Conservation (phyloP, 2,888 invertebrate genomes). For the Drosophila recens region DNA sequence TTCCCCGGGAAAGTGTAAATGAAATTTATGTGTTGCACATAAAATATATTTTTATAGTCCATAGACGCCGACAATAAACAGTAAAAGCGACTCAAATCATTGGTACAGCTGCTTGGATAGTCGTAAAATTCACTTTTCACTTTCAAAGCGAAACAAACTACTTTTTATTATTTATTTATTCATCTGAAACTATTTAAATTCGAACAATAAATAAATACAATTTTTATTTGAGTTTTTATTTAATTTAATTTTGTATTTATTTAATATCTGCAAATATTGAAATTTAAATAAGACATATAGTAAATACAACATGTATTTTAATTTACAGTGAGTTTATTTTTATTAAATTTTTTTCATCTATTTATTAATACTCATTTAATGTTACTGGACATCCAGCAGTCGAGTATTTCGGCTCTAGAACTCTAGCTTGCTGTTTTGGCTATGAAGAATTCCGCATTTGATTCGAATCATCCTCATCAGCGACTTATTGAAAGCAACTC, state of each 20-base stretch:
- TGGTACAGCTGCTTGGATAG: slow-evolving; percentile 50
- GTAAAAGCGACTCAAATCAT: slow-evolving; percentile 54
- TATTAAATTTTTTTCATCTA: too few relatives aligned
- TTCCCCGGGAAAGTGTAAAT: slow-evolving; percentile 19
- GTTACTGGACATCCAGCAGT: background rate
- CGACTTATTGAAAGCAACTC: slow-evolving; percentile 1
- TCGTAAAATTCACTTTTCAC: slow-evolving; percentile 63
- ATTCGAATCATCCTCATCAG: background rate
- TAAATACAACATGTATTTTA: too few relatives aligned
- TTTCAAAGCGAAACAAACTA: slow-evolving; percentile 22
- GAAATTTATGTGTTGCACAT: slow-evolving; percentile 39
- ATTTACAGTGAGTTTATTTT: too few relatives aligned
- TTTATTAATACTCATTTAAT: too few relatives aligned
- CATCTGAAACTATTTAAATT: too few relatives aligned
- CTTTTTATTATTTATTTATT: too few relatives aligned
- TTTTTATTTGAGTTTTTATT: too few relatives aligned
- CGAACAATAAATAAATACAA: too few relatives aligned
- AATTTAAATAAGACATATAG: too few relatives aligned
- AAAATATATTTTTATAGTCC: slow-evolving; percentile 47
- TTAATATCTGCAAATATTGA: too few relatives aligned
- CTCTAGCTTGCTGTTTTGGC: background rate
- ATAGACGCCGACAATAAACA: slow-evolving; percentile 45
- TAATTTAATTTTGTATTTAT: too few relatives aligned
- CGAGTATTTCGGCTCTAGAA: background rate
- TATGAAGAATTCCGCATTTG: slow-evolving; percentile 1